Base-by-base conservation (phyloP, 53 echinoderm and acorn worm species). In the Pentamera pediparva region DNA sequence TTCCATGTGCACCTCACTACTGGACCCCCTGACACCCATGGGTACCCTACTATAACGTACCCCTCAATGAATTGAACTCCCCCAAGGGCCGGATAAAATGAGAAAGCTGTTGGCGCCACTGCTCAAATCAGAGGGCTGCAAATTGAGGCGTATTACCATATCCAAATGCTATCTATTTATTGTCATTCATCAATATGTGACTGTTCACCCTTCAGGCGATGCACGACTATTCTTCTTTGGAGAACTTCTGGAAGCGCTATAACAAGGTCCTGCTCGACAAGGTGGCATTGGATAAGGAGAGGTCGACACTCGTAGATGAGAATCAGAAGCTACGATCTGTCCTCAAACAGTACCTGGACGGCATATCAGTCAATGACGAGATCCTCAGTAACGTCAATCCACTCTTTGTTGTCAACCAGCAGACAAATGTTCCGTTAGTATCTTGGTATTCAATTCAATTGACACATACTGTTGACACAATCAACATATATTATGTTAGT, bases 171-270 rank as follows among this genome's bases (percentile, higher is more conserved):
- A n/a, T n/a, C n/a, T n/a, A n/a, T n/a, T n/a, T n/a, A n/a, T n/a
- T n/a, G n/a, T n/a, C n/a, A n/a, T n/a, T n/a, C n/a, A n/a, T n/a
- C n/a, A n/a, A n/a, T n/a, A n/a, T n/a, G n/a, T n/a, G n/a, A n/a
- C n/a, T n/a, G n/a, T n/a, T n/a, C n/a, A n/a, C n/a, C 29, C 26
- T 32, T 43, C 58, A 95, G 96, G 87, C 90, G 19, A 95, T 95
- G 96, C 90, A 95, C 39, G 88, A 95, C 62, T 95, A 95, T 71
- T 71, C 85, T 21, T 90, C 96, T 27, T 54, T 95, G 31, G 96
- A 95, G 74, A 95, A 95, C 82, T 95, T 95, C 83, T 95, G 96
- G 96, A 95, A 95, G 83, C 81, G 96, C 29, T 95, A 95, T 83
- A 95, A 95, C 83, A 95, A 95, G 76, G 88, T 91, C 0, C 78